Base-by-base conservation (phyloP, 2,888 invertebrate species). In the Apodemia hepburni region DNA sequence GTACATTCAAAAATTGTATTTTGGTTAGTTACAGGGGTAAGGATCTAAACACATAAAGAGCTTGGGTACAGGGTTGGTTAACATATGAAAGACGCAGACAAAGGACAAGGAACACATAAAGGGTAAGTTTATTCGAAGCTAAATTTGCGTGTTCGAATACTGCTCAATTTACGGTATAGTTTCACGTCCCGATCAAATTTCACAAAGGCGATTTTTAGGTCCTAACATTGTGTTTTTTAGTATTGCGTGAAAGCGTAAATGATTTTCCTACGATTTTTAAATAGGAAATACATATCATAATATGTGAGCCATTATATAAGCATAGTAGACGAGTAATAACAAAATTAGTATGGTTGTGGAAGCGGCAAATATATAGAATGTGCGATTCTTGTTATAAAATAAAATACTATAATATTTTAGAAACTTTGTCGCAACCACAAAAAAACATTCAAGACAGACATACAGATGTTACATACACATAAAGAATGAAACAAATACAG, bases 31-130 rank as follows among this genome's bases (percentile, higher is more conserved):
- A 88, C 82, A 84, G 80, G 84, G 90, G 85, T 85, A 78, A 88
- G 90, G 91, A 90, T 89, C 87, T 90, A 88, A 87, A 91, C 91
- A 91, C 90, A 91, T 90, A 91, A 82, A 89, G 90, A 89, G 87
- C 84, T 85, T 73, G 89, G 91, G 90, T 83, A 84, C 85, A 87
- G 89, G 88, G 84, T 84, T 87, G 89, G 92, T 91, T 93, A 91
- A 94, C 94, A 94, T 94, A 95, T 95, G 95, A 93, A 89, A 94
- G 95, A 95, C 95, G 95, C 94, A 95, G 95, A 95, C 95, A 95
- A 94, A 93, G 93, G 94, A 94, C 93, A 90, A 86, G 91, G 91
- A 91, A 85, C 87, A 94, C 93, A 92, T 91, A 92, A 92, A 88
- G 92, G 92, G 91, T 89, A 87, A 88, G 88, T 90, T 91, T 86